Percentiles rank a stretch among this genome's conserved stretches.
Evolutionary conservation across 1,140 invertebrate genomes (phyloP).

Genomic region (Sitobion miscanthi): DNA sequence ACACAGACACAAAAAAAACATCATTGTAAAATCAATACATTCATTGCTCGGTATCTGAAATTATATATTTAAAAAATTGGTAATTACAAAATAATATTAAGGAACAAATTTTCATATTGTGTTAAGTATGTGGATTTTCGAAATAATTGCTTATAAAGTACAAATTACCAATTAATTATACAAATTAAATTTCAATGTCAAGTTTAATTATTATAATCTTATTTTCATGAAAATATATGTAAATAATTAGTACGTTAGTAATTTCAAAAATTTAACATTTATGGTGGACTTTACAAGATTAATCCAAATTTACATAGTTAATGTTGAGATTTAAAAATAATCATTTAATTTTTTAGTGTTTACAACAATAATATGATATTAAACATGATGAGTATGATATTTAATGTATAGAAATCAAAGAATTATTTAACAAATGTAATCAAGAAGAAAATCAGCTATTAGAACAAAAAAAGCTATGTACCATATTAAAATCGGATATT

Average conservation of each 20-base stretch:
- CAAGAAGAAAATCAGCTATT: constrained; percentile 45
- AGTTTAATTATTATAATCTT: background rate
- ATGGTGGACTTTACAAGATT: background rate
- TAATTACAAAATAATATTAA: background rate
- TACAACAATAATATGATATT: constrained; percentile 55
- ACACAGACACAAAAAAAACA: too few species aligned
- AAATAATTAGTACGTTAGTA: background rate
- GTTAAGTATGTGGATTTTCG: background rate
- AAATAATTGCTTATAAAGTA: background rate
- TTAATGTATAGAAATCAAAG: constrained; percentile 47
- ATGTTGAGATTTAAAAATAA: background rate
- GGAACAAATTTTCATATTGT: background rate
- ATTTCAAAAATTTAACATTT: background rate
- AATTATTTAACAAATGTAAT: constrained; percentile 32
- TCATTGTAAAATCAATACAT: too few species aligned
- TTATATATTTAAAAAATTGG: background rate
- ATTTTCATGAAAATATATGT: background rate
- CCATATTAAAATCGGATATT: constrained; percentile 13
- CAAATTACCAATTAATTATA: background rate
- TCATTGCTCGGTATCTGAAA: too few species aligned
- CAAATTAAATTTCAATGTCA: background rate
- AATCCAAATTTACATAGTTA: background rate
- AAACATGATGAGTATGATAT: constrained; percentile 51
- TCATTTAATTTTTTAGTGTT: background rate
- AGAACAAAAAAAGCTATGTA: constrained; percentile 21